Evolutionary conservation across 1,140 invertebrate genomes (phyloP), one percentile per base, ranked within the genome.

Genomic region (Drosophila parvula): DNA sequence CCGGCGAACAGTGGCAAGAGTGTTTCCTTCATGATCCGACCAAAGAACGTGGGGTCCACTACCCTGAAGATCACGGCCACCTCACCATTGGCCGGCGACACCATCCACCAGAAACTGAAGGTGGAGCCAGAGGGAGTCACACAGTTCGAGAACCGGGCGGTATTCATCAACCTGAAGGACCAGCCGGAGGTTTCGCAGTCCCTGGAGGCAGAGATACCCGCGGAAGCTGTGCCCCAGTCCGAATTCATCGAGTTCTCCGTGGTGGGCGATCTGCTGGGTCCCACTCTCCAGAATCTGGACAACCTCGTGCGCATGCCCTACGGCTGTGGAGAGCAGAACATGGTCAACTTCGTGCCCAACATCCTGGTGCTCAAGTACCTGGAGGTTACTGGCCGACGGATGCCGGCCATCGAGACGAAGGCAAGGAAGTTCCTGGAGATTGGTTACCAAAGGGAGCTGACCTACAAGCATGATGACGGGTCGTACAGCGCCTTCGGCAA

Each of bases 401-500:
- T 90, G 74, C 73, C 90, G 5, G 55, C 44, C 11, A 71, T 89
- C 16, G 80, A 75, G 47, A 28, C 62, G 3, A 96, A 96, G 92
- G 96, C 97, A 1, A 91, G 95, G 32, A 93, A 94, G 28, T 96
- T 95, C 83, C 95, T 99, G 88, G 96, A 98, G 91, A 94, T 94
- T 65, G 97, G 98, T 5, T 98, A 98, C 91, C 98, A 99, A 91
- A 94, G 98, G 69, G 96, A 99, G 91, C 93, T 99, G 79, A 97
- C 96, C 1, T 99, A 97, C 90, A 95, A 95, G 68, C 95, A 96
- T 64, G 85, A 93, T 4, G 98, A 99, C 92, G 98, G 98, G 5
- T 99, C 98, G 0, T 99, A 99, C 92, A 98, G 97, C 90, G 96
- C 97, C 93, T 99, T 98, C 91, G 98, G 98, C 44, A 94, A 95